Percentiles rank a stretch among this genome's conserved stretches.
Evolutionary conservation across 1,140 invertebrate genomes (phyloP).

Genomic region (Drosophila rufa): DNA sequence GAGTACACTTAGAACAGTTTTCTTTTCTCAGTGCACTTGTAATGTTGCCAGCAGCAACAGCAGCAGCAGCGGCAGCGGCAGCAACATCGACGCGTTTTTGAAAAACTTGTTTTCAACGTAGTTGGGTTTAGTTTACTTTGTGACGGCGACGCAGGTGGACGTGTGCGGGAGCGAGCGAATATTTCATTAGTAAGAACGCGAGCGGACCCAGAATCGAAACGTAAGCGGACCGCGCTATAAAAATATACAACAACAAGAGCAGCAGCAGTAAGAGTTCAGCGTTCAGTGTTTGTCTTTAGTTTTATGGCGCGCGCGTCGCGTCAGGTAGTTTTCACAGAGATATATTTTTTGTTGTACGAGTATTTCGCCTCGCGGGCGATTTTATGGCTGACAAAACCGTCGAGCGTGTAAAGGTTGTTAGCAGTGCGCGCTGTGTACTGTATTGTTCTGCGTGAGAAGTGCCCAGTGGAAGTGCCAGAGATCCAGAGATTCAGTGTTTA

Average conservation of each 20-base stretch:
- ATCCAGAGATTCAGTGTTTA: constrained; percentile 34
- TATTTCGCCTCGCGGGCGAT: constrained; percentile 47
- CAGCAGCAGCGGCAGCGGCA: background rate
- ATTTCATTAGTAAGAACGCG: constrained; percentile 38
- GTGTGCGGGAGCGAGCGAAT: constrained; percentile 44
- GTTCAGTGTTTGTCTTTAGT: constrained; percentile 65
- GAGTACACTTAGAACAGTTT: no score
- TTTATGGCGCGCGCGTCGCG: constrained; percentile 75
- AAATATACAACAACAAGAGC: constrained; percentile 48
- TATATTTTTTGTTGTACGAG: constrained; percentile 37
- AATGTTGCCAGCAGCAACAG: constrained; percentile 45
- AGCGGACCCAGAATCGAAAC: constrained; percentile 53
- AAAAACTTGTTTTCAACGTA: constrained; percentile 81
- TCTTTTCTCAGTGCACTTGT: no score
- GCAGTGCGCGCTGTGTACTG: constrained; percentile 36
- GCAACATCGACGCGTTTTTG: constrained; percentile 39
- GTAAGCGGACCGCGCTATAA: constrained; percentile 63
- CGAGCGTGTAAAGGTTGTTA: constrained; percentile 75
- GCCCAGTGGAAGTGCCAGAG: constrained; percentile 22
- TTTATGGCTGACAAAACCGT: constrained; percentile 61
- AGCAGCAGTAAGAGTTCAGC: constrained; percentile 26
- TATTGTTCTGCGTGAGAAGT: constrained; percentile 36
- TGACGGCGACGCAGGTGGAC: constrained; percentile 78
- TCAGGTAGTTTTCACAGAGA: constrained; percentile 72
- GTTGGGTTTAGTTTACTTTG: constrained; percentile 80